Evolutionary conservation across 2,113 vertebrate genomes (phyloP).

Genomic region (Leptocoma aspasia): DNA sequence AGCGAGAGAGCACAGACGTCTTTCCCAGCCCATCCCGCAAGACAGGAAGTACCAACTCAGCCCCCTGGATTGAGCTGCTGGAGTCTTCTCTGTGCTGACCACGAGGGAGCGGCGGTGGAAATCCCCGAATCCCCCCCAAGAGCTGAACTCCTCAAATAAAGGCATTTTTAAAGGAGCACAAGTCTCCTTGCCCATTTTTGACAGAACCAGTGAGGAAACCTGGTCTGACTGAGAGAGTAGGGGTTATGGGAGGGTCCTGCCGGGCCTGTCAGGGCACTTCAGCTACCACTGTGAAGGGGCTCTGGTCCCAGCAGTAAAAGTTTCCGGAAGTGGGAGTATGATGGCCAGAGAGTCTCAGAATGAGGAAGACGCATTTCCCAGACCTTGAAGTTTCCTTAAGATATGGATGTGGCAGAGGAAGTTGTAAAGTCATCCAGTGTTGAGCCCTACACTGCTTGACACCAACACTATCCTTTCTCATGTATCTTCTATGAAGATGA

Average conservation of each 20-base stretch:
- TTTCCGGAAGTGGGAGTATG: neutral
- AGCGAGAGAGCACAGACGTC: no score
- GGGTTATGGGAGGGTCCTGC: neutral
- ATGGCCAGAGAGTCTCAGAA: neutral
- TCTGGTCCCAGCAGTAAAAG: neutral
- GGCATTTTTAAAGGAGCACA: no score
- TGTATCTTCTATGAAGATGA: neutral
- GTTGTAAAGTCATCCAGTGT: neutral
- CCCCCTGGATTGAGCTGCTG: no score
- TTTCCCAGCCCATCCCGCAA: no score
- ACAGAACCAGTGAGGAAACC: neutral
- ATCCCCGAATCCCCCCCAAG: no score
- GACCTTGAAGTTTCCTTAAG: neutral
- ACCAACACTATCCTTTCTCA: neutral
- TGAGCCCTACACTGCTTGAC: neutral
- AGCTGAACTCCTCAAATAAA: no score
- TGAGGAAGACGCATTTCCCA: neutral
- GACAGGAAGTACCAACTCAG: no score
- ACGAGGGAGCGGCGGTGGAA: no score
- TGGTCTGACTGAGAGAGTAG: neutral
- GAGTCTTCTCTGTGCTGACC: no score
- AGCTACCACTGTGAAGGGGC: neutral
- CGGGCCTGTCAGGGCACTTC: neutral
- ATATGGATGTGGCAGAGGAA: neutral
- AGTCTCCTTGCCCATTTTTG: no score